Evolutionary conservation across 2,797 vertebrate genomes (phyloP).

Genomic region (Neosalanx taihuensis): DNA sequence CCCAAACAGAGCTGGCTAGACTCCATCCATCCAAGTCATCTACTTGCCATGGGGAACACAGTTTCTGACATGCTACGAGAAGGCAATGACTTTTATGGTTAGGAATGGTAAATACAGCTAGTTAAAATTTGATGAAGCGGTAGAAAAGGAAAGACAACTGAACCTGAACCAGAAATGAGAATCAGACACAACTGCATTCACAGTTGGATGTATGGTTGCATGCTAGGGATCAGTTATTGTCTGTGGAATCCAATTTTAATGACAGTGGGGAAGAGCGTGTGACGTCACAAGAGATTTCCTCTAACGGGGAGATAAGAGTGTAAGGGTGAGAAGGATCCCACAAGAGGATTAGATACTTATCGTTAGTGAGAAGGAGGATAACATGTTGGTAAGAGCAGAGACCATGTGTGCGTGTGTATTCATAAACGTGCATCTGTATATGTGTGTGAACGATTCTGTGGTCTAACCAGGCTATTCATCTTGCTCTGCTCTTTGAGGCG

Average conservation of each 20-base stretch:
- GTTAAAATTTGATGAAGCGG: conserved; percentile 7
- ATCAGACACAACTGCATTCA: no score
- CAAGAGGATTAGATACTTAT: conserved; percentile 23
- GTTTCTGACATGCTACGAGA: conserved; percentile 38
- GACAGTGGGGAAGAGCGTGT: conserved; percentile 30
- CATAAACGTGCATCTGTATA: conserved; percentile 5
- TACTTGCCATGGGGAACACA: conserved; percentile 62
- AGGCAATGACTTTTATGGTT: conserved; percentile 72
- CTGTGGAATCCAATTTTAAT: conserved; percentile 42
- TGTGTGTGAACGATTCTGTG: not conserved
- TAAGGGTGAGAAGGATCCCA: conserved; percentile 10
- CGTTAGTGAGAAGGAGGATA: no score
- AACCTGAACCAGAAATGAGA: no score
- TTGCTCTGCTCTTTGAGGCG: conserved; percentile 94
- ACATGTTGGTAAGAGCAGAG: no score
- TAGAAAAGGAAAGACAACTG: not conserved
- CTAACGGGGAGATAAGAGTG: not conserved
- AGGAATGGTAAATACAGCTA: conserved; percentile 56
- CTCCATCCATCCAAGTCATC: conserved; percentile 43
- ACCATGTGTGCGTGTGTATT: not conserved
- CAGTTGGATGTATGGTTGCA: not conserved
- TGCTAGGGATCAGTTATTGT: conserved; percentile 32
- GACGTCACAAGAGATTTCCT: not conserved
- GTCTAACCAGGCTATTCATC: conserved; percentile 91
- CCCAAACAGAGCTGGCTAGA: not conserved